Evolutionary conservation across 1,140 invertebrate genomes (phyloP), one percentile per base, ranked within the genome.

Genomic region (Halesus radiatus): DNA sequence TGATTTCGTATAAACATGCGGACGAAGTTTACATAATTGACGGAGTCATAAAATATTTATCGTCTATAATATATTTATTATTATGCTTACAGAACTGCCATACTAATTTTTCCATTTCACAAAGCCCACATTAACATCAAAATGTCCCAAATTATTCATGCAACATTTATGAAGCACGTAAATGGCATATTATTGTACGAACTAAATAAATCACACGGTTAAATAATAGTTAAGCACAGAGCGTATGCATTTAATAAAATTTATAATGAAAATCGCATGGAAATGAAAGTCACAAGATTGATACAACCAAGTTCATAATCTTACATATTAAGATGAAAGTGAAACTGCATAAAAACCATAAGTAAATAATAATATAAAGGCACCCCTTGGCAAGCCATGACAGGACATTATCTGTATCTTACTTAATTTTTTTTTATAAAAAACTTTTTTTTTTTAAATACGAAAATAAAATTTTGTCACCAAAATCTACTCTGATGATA

Each of bases 151-250:
- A 66, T 66, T 32, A 32, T 66, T 66, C n/a, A 72, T 53, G 54
- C 13, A 53, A 22, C 53, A 23, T 72, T 72, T 53, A 23, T 20
- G 26, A 16, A 66, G 8, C 26, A 66, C 32, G 16, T 66, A 23
- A 72, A 72, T 50, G 20, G 10, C 20, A 72, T 22, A 72, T 72
- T 72, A 52, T 72, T n/a, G 20, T 53, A 26, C 68, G 52, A 13
- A 72, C 45, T 16, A 53, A 72, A 52, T 53, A 50, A 72, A 72
- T 72, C 45, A 72, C 45, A 50, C 18, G 20, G n/a, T n/a, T n/a
- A 5, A 6, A 1, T 45, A 66, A 66, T 37, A 3, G 20, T 32
- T 20, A 3, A 60, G 13, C 58, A 60, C 10, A 60, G 20, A 7
- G 20, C 23, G 58, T 15, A 15, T 26, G 23, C 58, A 60, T 60